Evolutionary conservation across 2,888 invertebrate genomes (phyloP).

Genomic region (Sarcophaga variegata): DNA sequence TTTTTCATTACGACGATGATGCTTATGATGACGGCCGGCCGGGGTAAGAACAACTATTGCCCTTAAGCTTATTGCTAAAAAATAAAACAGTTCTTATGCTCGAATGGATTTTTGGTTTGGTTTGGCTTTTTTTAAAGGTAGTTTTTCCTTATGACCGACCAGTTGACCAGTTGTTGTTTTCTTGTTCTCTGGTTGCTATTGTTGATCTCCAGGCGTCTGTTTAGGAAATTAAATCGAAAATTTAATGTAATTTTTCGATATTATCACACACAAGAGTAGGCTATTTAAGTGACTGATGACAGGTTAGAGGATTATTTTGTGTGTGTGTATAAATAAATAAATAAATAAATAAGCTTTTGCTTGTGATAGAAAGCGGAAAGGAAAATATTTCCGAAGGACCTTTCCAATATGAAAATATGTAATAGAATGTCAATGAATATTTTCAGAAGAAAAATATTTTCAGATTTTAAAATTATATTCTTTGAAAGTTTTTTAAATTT

Average conservation of each 20-base stretch:
- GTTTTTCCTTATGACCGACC: conserved; percentile 65
- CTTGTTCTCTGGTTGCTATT: conserved; percentile 18
- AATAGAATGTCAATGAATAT: no score
- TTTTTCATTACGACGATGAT: conserved; percentile 42
- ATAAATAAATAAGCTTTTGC: conserved; percentile 6
- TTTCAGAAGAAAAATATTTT: no score
- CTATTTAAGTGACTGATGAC: conserved; percentile 59
- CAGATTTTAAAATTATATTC: no score
- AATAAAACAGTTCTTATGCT: conserved; percentile 54
- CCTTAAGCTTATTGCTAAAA: conserved; percentile 60
- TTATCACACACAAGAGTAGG: conserved; percentile 47
- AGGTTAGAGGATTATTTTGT: conserved; percentile 25
- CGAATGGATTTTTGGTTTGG: conserved; percentile 33
- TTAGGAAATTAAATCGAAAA: conserved; percentile 71
- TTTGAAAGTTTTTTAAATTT: no score
- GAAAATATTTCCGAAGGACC: not conserved
- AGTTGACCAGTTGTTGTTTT: conserved; percentile 57
- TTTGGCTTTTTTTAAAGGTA: conserved; percentile 30
- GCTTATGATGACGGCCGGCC: not conserved
- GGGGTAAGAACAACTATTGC: conserved; percentile 35
- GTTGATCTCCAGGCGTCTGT: conserved; percentile 59
- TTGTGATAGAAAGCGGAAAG: not conserved
- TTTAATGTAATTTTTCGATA: conserved; percentile 70
- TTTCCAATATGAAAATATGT: not conserved
- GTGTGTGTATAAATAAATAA: not conserved